phyloP scores from a whole-genome alignment of 2,888 invertebrate species.

The Pachydiplax longipennis region DNA sequence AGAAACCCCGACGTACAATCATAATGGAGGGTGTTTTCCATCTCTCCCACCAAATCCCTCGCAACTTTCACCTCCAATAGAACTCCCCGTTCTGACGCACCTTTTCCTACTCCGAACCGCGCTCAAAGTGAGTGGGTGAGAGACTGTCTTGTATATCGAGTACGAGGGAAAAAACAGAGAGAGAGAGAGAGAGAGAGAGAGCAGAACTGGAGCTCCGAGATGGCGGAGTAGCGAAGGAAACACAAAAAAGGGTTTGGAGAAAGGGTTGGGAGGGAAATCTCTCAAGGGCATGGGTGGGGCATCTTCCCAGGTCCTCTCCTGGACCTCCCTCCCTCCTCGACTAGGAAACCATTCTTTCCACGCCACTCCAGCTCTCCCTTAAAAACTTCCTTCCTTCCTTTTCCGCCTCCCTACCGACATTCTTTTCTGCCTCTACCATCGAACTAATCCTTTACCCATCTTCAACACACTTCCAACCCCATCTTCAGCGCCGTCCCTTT shows the following conservation, averaged over 20 bases:
- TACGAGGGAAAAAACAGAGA: neutral
- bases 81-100: neutral
- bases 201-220: neutral
- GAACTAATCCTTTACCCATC: neutral
- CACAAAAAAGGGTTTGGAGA: neutral
- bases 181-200: neutral
- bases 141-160: neutral
- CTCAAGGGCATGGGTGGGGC: slow-evolving; percentile 1
- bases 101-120: neutral
- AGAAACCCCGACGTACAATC: neutral
- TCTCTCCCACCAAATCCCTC: neutral
- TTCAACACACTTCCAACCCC: neutral
- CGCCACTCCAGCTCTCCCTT: neutral
- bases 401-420: neutral
- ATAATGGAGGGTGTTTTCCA: neutral
- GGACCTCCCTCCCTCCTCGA: neutral
- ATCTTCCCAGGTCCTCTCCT: neutral
- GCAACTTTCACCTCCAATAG: neutral
- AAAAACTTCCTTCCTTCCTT: neutral
- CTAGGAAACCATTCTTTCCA: neutral
- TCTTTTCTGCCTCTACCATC: neutral
- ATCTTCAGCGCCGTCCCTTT: neutral
- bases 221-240: neutral
- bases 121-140: neutral
- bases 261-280: neutral